phyloP scores from a whole-genome alignment of 2,888 invertebrate genomes.

The Andrena bicolor region DNA sequence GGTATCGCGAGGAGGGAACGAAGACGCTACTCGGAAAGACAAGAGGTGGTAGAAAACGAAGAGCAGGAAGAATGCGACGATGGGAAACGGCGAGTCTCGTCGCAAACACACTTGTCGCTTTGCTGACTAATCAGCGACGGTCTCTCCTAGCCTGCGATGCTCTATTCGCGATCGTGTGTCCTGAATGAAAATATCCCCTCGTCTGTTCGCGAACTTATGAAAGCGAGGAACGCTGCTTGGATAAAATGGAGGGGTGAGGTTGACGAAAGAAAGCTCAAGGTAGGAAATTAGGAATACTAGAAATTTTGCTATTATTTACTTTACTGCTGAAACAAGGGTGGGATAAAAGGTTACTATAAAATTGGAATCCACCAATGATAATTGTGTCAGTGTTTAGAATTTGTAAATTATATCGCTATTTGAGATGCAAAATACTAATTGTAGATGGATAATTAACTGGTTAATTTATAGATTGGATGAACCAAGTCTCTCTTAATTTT shows the following conservation, averaged over 20 bases:
- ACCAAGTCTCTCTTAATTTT: neutral
- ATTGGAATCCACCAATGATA: too few relatives aligned
- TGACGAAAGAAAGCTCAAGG: too few relatives aligned
- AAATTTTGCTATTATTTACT: too few relatives aligned
- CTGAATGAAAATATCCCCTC: constrained; percentile 8
- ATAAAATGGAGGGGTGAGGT: too few relatives aligned
- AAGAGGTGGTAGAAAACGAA: constrained; percentile 42
- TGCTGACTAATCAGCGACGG: constrained; percentile 63
- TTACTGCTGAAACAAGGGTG: too few relatives aligned
- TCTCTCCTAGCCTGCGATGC: constrained; percentile 28
- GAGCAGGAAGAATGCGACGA: constrained; percentile 48
- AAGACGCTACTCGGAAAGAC: constrained; percentile 49
- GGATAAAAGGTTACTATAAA: too few relatives aligned
- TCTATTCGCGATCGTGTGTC: constrained; percentile 41
- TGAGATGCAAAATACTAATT: neutral
- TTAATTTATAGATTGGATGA: neutral
- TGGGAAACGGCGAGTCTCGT: constrained; percentile 46
- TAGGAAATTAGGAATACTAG: too few relatives aligned
- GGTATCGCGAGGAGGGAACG: constrained; percentile 33
- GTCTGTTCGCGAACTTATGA: constrained; percentile 38
- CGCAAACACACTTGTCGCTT: constrained; percentile 56
- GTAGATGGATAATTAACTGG: neutral
- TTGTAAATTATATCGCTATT: too few relatives aligned
- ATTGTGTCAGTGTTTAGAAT: too few relatives aligned
- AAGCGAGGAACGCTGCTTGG: constrained; percentile 8